Evolutionary conservation across 2,797 vertebrate genomes (phyloP), one percentile per base, ranked within the genome.

Genomic region (Microctenopoma lineatum): DNA sequence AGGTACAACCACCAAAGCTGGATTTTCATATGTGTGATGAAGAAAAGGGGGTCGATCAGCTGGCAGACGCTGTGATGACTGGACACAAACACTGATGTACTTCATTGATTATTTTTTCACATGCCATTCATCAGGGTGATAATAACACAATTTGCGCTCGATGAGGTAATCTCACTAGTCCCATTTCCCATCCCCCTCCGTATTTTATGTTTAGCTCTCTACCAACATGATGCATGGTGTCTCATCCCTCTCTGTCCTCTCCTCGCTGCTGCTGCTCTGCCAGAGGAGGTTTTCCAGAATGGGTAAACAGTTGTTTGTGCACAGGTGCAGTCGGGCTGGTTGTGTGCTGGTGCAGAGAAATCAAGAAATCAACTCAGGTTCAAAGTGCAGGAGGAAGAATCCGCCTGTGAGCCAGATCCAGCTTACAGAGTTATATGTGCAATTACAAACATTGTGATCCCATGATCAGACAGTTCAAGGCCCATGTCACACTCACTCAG

Each of bases 91-190:
- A 16, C 32, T 2, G 34, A 39, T 5, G 2, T 25, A 51, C 9
- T 38, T 3, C 10, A 12, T 12, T 38, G 42, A 15, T 45, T 10
- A 21, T 34, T 26, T 54, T 14, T 26, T 16, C 6, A 38, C 38
- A 18, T 0, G 15, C 5, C 47, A 6, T 26, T 61, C 59, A 32
- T 58, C 66, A 61, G 52, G 61, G 59, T 78, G 66, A 78, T 83
- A 58, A 87, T 80, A 85, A 86, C 70, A 80, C 85, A 88, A 77
- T 86, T 84, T 77, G 72, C 41, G 44, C 60, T 77, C 55, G 84
- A 90, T 91, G 90, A 91, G 88, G 88, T 92, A 87, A 90, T 89
- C 76, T 70, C 29, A 73, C 67, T 44, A 7, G 68, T 71, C 51
- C 29, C 65, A 53, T 15, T 11, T 47, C 85, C 88, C 85, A 70